A percentile compares a stretch with the other conserved stretches of the same genome.
phyloP scores from a whole-genome alignment of 2,113 vertebrate species.

The Nerophis ophidion region DNA sequence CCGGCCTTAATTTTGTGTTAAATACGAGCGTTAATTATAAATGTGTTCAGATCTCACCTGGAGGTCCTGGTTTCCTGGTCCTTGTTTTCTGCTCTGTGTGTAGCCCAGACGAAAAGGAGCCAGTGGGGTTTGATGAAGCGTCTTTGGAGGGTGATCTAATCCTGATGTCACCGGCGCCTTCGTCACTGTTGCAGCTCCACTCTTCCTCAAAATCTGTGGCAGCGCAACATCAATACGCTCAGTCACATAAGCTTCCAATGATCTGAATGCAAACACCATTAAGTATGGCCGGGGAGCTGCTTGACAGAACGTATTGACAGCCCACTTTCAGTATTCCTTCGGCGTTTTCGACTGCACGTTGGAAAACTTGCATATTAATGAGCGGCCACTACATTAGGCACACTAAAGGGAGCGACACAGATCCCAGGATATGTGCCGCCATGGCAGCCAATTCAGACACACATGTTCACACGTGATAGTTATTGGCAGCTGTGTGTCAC shows the following conservation, averaged over 20 bases:
- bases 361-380: neutral
- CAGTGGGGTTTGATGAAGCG: constrained; percentile 44
- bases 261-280: constrained; percentile 31
- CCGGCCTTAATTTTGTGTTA: neutral
- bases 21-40: neutral
- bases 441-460: constrained; percentile 25
- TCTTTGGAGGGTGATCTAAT: constrained; percentile 66
- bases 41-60: constrained; percentile 64
- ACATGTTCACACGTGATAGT: constrained; percentile 26
- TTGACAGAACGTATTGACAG: constrained; percentile 27
- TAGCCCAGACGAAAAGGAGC: constrained; percentile 81
- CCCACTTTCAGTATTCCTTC: constrained; percentile 25
- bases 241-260: constrained; percentile 19
- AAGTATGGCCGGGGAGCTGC: constrained; percentile 11
- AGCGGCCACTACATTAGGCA: neutral
- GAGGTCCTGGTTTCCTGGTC: constrained; percentile 78
- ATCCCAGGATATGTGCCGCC: neutral
- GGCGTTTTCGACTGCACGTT: neutral
- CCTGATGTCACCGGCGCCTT: constrained; percentile 65
- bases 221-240: constrained; percentile 33
- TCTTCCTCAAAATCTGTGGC: constrained; percentile 74
- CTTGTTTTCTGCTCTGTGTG: constrained; percentile 83
- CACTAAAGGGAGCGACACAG: neutral
- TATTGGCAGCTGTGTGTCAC: constrained; percentile 65
- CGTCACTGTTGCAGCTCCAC: constrained; percentile 79